Base-by-base conservation (phyloP, 2,888 invertebrate genomes). In the Netelia virgata region DNA sequence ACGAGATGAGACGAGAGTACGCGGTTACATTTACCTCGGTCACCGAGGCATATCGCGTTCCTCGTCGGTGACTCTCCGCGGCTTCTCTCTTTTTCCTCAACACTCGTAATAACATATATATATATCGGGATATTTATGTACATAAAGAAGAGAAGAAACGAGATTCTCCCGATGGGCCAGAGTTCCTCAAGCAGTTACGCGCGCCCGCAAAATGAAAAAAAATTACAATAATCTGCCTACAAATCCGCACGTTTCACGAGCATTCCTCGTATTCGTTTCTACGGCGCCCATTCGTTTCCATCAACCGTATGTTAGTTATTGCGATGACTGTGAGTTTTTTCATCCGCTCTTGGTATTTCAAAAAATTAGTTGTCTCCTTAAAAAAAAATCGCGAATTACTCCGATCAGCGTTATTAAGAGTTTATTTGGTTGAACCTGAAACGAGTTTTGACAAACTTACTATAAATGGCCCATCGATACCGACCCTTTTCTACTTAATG, bases 31-130 rank as follows among this genome's bases (percentile, higher is more conserved):
- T 87, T 86, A 86, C 63, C 83, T 79, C 64, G 73, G 68, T 85
- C 79, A 86, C 80, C 83, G 75, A 88, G 86, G 88, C 88, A 86
- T 86, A 83, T 86, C 88, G 76, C 70, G 83, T 83, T 78, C 82
- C 80, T 81, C 75, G 59, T 76, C 70, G 70, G 78, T 84, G 88
- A 88, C 88, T 87, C 85, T 75, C 69, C 80, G 76, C 59, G 82
- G 87, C 84, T 88, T 87, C 86, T 53, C n/a, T 16, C 11, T 36
- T 70, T 70, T 47, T 68, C 78, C 64, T 77, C 69, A 75, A 63
- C 72, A 66, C 20, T 41, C 14, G 18, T 61, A 55, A 73, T 55
- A 53, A 28, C 16, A 68, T 70, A 28, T 61, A 63, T 41, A 61
- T 36, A 64, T 36, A 23, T 53, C 11, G 47, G 18, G n/a, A 53